These are phyloP conservation scores for Catajapyx aquilonaris DNA, from an alignment of 1,140 invertebrate genomes.

Conservation along the genomic window DNA sequence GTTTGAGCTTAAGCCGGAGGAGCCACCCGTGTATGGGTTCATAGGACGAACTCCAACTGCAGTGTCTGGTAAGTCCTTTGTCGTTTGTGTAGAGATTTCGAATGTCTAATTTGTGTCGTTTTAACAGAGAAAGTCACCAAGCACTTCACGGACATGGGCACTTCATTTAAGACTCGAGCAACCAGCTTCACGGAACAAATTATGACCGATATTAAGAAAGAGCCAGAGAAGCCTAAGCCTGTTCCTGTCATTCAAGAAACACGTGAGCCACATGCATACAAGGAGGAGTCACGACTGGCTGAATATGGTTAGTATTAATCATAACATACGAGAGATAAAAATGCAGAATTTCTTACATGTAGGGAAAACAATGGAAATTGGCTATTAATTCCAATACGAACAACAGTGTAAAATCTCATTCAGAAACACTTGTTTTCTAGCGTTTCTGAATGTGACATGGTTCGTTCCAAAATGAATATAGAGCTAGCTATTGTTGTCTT, in stretches of 20 bases:
- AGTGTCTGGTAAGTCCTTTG: conserved; percentile 12
- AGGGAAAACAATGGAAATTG: too few relatives aligned
- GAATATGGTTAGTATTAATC: too few relatives aligned
- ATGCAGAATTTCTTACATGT: too few relatives aligned
- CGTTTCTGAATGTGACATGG: too few relatives aligned
- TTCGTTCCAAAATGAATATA: too few relatives aligned
- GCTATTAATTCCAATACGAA: too few relatives aligned
- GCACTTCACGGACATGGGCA: conserved; percentile 41
- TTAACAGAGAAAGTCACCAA: conserved; percentile 21
- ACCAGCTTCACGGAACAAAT: conserved; percentile 44
- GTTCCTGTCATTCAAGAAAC: conserved; percentile 15
- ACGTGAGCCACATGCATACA: conserved; percentile 38
- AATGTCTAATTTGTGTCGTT: neutral
- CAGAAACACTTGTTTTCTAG: too few relatives aligned
- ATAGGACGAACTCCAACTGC: conserved; percentile 22
- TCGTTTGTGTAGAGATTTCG: neutral
- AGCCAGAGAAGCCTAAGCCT: conserved; percentile 17
- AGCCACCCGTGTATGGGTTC: conserved; percentile 35
- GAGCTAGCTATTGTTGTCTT: neutral
- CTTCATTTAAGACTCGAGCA: conserved; percentile 42
- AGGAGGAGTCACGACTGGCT: conserved; percentile 40
- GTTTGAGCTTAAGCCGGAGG: conserved; percentile 25
- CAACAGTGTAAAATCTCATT: too few relatives aligned
- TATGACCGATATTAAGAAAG: conserved; percentile 21
- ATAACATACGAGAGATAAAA: too few relatives aligned